phyloP scores from a whole-genome alignment of 2,888 invertebrate genomes.

The Eurytoma adleriae region DNA sequence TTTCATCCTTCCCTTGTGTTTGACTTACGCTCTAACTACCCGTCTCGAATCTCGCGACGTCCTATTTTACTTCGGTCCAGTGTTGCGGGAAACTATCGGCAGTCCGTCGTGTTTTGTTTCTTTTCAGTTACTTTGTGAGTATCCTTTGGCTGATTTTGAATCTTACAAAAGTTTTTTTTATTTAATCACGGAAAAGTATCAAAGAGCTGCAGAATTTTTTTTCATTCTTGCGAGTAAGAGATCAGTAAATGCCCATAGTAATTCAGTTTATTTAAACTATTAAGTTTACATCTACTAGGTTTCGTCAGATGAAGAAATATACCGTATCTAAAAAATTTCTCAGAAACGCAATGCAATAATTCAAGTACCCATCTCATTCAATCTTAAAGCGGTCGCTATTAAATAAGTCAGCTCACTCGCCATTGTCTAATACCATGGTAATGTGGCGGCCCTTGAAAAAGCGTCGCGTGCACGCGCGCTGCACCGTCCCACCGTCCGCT shows the following conservation, averaged over 20 bases:
- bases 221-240: too few species aligned
- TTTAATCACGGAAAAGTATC: slow-evolving; percentile 17
- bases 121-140: too few species aligned
- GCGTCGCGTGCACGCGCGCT: neutral
- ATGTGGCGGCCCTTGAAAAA: neutral
- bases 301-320: too few species aligned
- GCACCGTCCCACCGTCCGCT: neutral
- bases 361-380: too few species aligned
- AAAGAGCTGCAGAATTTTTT: too few species aligned
- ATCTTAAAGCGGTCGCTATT: neutral
- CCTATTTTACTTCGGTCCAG: slow-evolving; percentile 65
- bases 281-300: too few species aligned
- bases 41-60: slow-evolving; percentile 61
- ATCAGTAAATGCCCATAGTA: too few species aligned
- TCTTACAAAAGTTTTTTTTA: slow-evolving; percentile 36
- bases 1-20: slow-evolving; percentile 61
- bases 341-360: too few species aligned
- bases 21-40: slow-evolving; percentile 67
- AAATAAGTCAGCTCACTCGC: neutral
- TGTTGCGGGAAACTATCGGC: slow-evolving; percentile 59
- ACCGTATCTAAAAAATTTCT: too few species aligned
- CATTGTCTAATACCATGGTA: neutral
- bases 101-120: neutral
- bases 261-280: too few species aligned
- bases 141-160: slow-evolving; percentile 30